phyloP scores from a whole-genome alignment of 2,113 vertebrate species.

The Otocyon megalotis region DNA sequence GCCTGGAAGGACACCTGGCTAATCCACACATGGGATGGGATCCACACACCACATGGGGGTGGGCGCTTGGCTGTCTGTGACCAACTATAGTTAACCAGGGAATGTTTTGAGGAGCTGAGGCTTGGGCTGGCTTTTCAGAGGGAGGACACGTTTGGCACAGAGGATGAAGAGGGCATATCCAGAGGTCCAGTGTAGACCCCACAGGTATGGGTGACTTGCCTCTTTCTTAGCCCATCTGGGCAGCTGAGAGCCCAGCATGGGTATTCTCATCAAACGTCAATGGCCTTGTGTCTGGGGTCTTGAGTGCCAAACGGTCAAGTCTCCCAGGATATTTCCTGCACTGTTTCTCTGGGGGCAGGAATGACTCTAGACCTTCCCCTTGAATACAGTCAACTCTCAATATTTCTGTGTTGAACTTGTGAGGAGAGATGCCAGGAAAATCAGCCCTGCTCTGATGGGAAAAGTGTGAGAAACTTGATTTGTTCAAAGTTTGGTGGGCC shows the following conservation, averaged over 20 bases:
- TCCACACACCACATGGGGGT: no score
- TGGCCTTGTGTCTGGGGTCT: background rate
- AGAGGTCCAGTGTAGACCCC: background rate
- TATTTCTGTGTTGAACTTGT: background rate
- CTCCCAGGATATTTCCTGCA: background rate
- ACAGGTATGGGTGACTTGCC: background rate
- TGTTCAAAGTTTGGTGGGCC: background rate
- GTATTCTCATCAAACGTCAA: background rate
- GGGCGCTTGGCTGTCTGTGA: background rate
- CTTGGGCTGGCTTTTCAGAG: background rate
- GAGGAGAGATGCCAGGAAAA: background rate
- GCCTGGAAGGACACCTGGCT: background rate
- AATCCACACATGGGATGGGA: accelerated
- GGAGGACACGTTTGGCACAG: background rate
- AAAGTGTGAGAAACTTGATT: background rate
- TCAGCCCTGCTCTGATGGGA: background rate
- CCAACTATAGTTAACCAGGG: background rate
- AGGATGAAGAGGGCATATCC: background rate
- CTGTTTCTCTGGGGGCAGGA: background rate
- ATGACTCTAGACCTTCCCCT: background rate
- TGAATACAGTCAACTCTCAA: background rate
- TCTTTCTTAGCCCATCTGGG: background rate
- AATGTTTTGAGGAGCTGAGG: background rate
- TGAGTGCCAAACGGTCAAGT: background rate
- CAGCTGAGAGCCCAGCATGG: background rate